Percentiles rank a stretch among this genome's conserved stretches.
Evolutionary conservation across 2,888 invertebrate species (phyloP).

Genomic region (Hypsopygia costalis): DNA sequence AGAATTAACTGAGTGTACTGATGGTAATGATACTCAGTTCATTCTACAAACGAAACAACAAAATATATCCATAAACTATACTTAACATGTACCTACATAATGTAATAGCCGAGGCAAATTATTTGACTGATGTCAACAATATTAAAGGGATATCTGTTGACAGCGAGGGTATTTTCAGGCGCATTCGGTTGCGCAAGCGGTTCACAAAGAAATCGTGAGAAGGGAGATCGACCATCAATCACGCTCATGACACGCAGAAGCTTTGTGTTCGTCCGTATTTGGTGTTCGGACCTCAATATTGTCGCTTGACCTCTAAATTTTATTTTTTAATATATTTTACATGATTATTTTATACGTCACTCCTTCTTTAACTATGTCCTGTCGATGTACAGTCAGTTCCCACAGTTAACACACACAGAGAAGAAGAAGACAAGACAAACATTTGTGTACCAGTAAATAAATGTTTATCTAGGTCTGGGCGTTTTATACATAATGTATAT

Average conservation of each 20-base stretch:
- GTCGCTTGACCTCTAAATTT: slow-evolving; percentile 36
- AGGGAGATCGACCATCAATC: slow-evolving; percentile 54
- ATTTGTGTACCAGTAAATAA: no score
- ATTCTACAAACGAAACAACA: no score
- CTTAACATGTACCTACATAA: no score
- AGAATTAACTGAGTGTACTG: no score
- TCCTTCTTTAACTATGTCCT: neutral
- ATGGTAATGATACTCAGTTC: no score
- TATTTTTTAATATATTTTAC: slow-evolving; percentile 21
- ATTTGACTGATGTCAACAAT: slow-evolving; percentile 30
- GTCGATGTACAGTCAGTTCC: no score
- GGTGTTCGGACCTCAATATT: slow-evolving; percentile 45
- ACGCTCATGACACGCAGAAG: slow-evolving; percentile 61
- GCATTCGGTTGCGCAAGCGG: slow-evolving; percentile 48
- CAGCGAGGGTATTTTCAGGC: slow-evolving; percentile 35
- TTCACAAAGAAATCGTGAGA: slow-evolving; percentile 39
- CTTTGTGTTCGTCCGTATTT: slow-evolving; percentile 51
- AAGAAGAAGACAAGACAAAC: no score
- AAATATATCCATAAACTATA: no score
- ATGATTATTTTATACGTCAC: neutral
- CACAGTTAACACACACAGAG: no score
- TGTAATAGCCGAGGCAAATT: slow-evolving; percentile 3
- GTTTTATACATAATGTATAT: no score
- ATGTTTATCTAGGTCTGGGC: no score
- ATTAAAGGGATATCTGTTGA: slow-evolving; percentile 24